Evolutionary conservation across 2,113 vertebrate species (phyloP).

Genomic region (Opisthocomus hoazin): DNA sequence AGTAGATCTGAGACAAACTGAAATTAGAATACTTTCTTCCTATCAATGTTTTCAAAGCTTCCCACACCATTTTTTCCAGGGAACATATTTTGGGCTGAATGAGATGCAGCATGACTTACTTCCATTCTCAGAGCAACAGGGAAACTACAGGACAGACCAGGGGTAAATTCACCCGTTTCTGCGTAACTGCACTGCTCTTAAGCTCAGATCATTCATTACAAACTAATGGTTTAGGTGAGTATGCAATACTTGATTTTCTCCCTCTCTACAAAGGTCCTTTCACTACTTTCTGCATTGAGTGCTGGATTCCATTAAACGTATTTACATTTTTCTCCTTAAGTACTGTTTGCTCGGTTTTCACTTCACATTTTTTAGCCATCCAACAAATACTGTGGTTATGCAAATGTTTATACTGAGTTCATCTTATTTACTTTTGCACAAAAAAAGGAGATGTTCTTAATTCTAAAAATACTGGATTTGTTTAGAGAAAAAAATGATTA

Average conservation of each 20-base stretch:
- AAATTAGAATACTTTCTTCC: not conserved
- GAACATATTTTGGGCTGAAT: not conserved
- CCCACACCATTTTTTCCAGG: not conserved
- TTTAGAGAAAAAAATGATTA: slow-evolving; percentile 22
- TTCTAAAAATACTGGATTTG: slow-evolving; percentile 5
- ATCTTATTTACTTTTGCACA: slow-evolving; percentile 28
- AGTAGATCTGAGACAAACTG: not conserved
- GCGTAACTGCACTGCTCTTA: not conserved
- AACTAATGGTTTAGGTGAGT: not conserved
- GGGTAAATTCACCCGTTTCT: not conserved
- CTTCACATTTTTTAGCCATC: slow-evolving; percentile 5
- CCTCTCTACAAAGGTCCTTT: not conserved
- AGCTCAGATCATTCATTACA: not conserved
- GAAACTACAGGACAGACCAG: not conserved
- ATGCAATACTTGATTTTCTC: not conserved
- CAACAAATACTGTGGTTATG: slow-evolving; percentile 25
- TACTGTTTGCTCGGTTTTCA: slow-evolving; percentile 26
- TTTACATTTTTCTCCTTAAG: slow-evolving; percentile 60
- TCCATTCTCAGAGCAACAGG: not conserved
- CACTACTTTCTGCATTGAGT: not conserved
- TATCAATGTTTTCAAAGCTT: not conserved
- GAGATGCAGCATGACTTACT: not conserved
- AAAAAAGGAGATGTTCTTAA: not conserved
- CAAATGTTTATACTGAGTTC: slow-evolving; percentile 44
- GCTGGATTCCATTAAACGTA: slow-evolving; percentile 42